Evolutionary conservation across 2,113 vertebrate species (phyloP).

Genomic region (Myotis brandtii): DNA sequence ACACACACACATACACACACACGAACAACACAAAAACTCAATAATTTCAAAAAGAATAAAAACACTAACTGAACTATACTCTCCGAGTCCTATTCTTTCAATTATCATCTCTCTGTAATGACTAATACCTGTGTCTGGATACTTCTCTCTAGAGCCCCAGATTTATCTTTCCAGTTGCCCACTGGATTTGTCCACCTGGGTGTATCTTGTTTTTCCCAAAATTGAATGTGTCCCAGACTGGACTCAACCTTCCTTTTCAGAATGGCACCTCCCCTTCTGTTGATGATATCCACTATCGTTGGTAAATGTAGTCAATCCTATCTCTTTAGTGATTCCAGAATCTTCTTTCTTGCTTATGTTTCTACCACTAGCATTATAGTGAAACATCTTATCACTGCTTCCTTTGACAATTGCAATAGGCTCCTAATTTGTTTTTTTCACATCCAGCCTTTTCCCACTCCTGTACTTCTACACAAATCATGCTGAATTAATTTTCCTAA

Average conservation of each 20-base stretch:
- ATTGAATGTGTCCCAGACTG: not conserved
- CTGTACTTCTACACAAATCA: not conserved
- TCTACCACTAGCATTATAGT: not conserved
- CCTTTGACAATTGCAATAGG: not conserved
- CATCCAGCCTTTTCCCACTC: not conserved
- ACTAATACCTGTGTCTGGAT: not conserved
- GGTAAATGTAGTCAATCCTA: not conserved
- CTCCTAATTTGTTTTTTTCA: not conserved
- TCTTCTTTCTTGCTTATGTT: not conserved
- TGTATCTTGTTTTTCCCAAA: not conserved
- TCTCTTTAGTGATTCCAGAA: not conserved
- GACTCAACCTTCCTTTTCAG: not conserved
- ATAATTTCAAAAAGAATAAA: not conserved
- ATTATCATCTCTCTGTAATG: not conserved
- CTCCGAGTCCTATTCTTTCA: not conserved
- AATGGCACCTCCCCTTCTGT: not conserved
- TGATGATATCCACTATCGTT: not conserved
- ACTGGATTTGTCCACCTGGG: not conserved
- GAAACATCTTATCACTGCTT: not conserved
- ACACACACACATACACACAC: no score
- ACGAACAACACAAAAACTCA: not conserved
- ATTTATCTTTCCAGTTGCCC: not conserved
- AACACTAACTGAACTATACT: not conserved
- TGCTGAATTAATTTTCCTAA: not conserved
- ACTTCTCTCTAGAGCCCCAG: not conserved